phyloP scores from a whole-genome alignment of 2,113 vertebrate genomes.

The Rhinolophus sinicus region DNA sequence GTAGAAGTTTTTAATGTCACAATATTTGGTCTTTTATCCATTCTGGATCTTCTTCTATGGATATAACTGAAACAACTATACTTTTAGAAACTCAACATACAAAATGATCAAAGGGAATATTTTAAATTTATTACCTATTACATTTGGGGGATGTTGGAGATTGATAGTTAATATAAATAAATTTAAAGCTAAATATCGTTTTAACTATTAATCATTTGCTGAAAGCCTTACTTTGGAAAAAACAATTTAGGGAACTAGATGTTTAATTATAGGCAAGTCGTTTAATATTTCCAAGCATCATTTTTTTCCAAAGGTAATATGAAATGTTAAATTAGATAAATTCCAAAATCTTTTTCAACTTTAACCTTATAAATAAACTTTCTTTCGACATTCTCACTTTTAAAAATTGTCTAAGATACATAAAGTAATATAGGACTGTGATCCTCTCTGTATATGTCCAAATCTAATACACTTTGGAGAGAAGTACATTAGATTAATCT shows the following conservation, averaged over 20 bases:
- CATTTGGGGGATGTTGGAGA: background rate
- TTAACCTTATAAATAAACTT: background rate
- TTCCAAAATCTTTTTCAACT: constrained; percentile 8
- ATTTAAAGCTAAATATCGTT: background rate
- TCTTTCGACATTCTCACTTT: background rate
- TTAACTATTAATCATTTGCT: background rate
- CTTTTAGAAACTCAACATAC: background rate
- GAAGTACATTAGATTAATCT: background rate
- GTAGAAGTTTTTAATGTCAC: background rate
- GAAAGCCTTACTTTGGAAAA: background rate
- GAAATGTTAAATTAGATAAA: background rate
- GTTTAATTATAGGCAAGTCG: background rate
- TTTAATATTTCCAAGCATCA: background rate
- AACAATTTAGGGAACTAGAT: background rate
- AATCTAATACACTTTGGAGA: background rate
- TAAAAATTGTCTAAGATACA: background rate
- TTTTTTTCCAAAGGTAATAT: background rate
- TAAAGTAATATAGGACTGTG: background rate
- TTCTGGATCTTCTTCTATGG: background rate
- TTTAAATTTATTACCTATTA: constrained; percentile 3
- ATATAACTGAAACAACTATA: background rate
- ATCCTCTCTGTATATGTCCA: background rate
- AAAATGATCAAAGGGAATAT: background rate
- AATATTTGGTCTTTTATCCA: background rate
- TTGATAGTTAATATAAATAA: background rate